These are phyloP conservation scores for Holcopasites calliopsidis DNA, from an alignment of 1,140 invertebrate species.

Conservation along the genomic window DNA sequence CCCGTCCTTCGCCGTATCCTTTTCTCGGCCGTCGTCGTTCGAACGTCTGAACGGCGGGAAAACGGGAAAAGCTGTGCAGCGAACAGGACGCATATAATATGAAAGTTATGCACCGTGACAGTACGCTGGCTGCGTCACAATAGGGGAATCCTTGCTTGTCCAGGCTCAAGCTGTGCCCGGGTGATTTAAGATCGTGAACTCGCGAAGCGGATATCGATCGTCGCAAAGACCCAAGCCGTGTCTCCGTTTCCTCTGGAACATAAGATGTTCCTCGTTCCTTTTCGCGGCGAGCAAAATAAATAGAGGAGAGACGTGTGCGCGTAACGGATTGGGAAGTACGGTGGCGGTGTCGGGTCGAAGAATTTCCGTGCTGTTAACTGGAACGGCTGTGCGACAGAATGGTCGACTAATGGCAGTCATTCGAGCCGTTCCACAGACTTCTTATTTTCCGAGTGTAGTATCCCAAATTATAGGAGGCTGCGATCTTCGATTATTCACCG, in stretches of 20 bases:
- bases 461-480: conserved; percentile 22
- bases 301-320: not conserved
- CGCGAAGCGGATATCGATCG: conserved; percentile 24
- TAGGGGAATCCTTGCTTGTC: conserved; percentile 14
- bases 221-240: no score
- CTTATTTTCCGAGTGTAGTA: conserved; percentile 10
- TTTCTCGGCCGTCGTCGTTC: not conserved
- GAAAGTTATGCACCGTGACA: conserved; percentile 30
- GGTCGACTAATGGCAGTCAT: conserved; percentile 1
- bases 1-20: not conserved
- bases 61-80: not conserved
- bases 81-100: conserved; percentile 12
- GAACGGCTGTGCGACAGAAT: not conserved
- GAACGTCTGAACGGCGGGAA: not conserved
- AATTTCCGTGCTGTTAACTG: not conserved
- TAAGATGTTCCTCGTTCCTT: not conserved
- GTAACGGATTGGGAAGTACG: not conserved
- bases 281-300: not conserved
- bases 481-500: conserved; percentile 26
- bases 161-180: not conserved
- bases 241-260: no score
- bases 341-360: not conserved
- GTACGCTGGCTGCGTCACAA: conserved; percentile 12
- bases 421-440: not conserved
- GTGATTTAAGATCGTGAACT: conserved; percentile 27